Evolutionary conservation across 2,888 invertebrate species (phyloP), one percentile per base, ranked within the genome.

Genomic region (Heliconius charithonia): DNA sequence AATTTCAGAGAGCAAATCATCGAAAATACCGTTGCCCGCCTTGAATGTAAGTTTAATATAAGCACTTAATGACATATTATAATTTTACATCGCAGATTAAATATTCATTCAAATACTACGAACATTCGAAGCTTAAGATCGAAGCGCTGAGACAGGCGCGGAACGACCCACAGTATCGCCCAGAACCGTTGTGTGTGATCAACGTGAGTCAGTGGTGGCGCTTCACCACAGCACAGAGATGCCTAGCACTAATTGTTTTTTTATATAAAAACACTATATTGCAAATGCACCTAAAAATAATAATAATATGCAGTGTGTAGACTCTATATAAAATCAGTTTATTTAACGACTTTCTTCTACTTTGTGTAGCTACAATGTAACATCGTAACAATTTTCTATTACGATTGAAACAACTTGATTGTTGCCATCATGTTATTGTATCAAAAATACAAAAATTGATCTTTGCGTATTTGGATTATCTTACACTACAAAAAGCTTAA

Each of bases 1-100:
- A 92, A 96, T 93, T 96, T 96, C 91, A 92, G 96, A 90, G 92
- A 96, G 82, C 45, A 89, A 95, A 94, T 95, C 87, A 93, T 96
- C 88, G 96, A 97, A 91, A 94, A 96, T 96, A 85, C 97, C 97
- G 63, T 95, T 97, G 85, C 97, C 97, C 81, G 97, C 97, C 32
- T 92, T 97, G 85, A 97, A 97, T 91, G 97, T 97, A 96, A 96
- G 96, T 96, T 76, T 80, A 73, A 62, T 59, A 51, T 22, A 73
- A 59, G 62, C 56, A 77, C 62, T 77, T 56, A 82, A 80, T 82
- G 84, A 87, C 2, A 22, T n/a, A 79, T 67, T 37, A 37, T 85
- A 84, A 85, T 84, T 88, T 89, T 87, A 85, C 83, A 86, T 88
- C 92, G 84, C 95, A 97, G 96, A 96, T 97, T 87, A 96, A 96